Percentiles rank a stretch among this genome's conserved stretches.
phyloP scores from a whole-genome alignment of 1,140 invertebrate species.

The Drosophila arawakana region DNA sequence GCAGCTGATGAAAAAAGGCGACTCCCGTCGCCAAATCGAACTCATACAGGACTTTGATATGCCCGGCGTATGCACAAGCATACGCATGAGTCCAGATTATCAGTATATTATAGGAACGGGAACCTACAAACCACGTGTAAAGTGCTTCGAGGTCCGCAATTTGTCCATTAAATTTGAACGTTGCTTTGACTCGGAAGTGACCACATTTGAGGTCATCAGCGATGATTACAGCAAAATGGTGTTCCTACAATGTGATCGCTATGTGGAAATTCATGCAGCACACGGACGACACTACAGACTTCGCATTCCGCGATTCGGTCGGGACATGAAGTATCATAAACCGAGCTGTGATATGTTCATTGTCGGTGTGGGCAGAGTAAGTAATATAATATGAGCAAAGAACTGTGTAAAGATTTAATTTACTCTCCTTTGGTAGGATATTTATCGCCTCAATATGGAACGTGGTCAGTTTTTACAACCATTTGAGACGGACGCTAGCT shows the following conservation, averaged over 20 bases:
- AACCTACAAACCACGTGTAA: constrained; percentile 97
- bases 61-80: constrained; percentile 95
- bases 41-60: constrained; percentile 99
- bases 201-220: constrained; percentile 93
- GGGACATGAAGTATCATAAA: constrained; percentile 96
- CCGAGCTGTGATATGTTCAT: constrained; percentile 96
- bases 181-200: constrained; percentile 98
- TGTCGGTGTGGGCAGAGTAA: constrained; percentile 92
- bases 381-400: constrained; percentile 6
- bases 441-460: constrained; percentile 98
- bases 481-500: constrained; percentile 89
- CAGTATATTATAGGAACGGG: constrained; percentile 97
- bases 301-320: constrained; percentile 97
- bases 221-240: constrained; percentile 95
- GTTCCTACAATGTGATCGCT: constrained; percentile 93
- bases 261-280: constrained; percentile 97
- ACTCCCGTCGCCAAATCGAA: constrained; percentile 95
- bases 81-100: constrained; percentile 95
- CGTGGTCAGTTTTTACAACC: constrained; percentile 96
- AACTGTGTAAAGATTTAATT: not conserved
- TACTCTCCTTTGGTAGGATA: constrained; percentile 87
- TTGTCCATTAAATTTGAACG: constrained; percentile 99
- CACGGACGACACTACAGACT: constrained; percentile 96
- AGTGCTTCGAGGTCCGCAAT: constrained; percentile 98
- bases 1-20: constrained; percentile 95